Evolutionary conservation across 2,113 vertebrate species (phyloP).

Genomic region (Psammodynastes pulverulentus): DNA sequence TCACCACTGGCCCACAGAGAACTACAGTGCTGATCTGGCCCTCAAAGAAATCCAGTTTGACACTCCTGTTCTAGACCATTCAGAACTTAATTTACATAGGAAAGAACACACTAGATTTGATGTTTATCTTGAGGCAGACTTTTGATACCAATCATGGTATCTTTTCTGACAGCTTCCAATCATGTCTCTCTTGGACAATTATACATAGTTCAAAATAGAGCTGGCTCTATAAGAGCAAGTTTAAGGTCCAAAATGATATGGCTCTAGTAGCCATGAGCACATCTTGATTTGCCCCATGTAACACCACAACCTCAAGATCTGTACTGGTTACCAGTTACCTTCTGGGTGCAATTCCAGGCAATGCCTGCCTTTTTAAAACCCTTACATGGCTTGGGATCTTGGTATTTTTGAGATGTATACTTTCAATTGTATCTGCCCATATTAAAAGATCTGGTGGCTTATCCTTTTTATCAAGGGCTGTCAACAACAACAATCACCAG

Average conservation of each 20-base stretch:
- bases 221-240: neutral
- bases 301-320: neutral
- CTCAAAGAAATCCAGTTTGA: no score
- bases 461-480: neutral
- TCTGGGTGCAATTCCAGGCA: neutral
- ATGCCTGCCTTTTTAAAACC: neutral
- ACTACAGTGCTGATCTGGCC: no score
- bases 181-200: neutral
- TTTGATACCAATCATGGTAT: neutral
- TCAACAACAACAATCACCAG: neutral
- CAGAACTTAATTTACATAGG: neutral
- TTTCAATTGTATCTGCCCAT: neutral
- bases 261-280: neutral
- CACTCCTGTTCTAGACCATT: neutral
- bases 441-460: neutral
- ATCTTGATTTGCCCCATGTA: neutral
- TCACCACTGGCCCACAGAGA: no score
- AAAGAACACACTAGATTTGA: neutral
- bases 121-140: neutral
- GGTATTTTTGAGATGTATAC: neutral
- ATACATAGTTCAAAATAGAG: neutral
- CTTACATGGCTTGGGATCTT: neutral
- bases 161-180: neutral
- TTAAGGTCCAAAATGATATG: neutral
- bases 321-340: neutral